Evolutionary conservation across 1,140 invertebrate species (phyloP).

Genomic region (Zaprionus vittiger): DNA sequence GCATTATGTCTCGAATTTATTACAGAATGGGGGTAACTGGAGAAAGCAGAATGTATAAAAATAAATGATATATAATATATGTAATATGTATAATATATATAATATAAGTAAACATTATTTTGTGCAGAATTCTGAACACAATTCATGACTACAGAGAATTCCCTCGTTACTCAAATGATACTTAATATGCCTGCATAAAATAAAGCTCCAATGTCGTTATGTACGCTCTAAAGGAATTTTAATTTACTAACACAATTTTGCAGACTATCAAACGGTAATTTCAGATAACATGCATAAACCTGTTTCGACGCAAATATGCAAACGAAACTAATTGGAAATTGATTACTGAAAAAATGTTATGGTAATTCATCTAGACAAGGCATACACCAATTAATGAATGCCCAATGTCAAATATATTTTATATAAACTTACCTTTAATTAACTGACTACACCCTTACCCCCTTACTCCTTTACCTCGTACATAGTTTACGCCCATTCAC

Average conservation of each 20-base stretch:
- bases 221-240: neutral
- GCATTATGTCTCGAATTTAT: no score
- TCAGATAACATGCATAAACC: neutral
- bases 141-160: no score
- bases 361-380: neutral
- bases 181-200: no score
- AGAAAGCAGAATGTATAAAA: no score
- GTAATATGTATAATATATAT: no score
- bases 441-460: neutral
- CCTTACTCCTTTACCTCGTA: neutral
- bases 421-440: conserved; percentile 7
- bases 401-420: neutral
- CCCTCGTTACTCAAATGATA: no score
- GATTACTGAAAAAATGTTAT: neutral
- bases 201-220: no score
- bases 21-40: no score
- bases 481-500: conserved; percentile 6
- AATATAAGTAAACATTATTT: no score
- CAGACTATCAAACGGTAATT: neutral
- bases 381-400: neutral
- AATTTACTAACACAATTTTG: neutral
- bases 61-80: no score
- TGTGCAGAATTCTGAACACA: no score
- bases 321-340: neutral
- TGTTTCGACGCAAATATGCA: no score